Evolutionary conservation across 2,797 vertebrate genomes (phyloP), one percentile per base, ranked within the genome.

Genomic region (Danio aesculapii): DNA sequence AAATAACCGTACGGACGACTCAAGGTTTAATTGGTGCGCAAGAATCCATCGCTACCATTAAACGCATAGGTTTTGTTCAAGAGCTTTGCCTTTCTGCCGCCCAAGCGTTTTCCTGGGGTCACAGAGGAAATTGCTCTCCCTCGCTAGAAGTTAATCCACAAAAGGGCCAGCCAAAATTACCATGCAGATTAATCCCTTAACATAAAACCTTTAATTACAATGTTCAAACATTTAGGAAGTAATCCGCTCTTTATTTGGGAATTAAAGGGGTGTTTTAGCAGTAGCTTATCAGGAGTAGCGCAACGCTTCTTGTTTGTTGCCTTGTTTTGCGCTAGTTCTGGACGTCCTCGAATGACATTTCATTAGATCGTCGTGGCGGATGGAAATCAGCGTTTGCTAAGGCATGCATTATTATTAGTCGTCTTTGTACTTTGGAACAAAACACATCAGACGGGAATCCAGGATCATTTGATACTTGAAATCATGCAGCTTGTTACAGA

Each of bases 191-290:
- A 82, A 83, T 77, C 83, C 76, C 69, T 73, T 57, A 64, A 83
- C 77, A 73, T 82, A 80, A 72, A 82, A 63, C 57, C 77, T 86
- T 86, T 84, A 81, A 75, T 86, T 78, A 77, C 58, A 70, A 77
- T 86, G 63, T 83, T 81, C 67, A 86, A 85, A 81, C 83, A 80
- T 81, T 82, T 67, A 64, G 46, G 47, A 74, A 72, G 43, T 74
- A 85, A 83, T 83, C 78, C 75, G 17, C 52, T 50, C 76, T 86
- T 79, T 86, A 66, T 84, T 73, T 86, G 67, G 71, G 19, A 62
- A 77, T 67, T 74, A 59, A 74, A 84, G n/a, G 14, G 67, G 41
- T 67, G 63, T 75, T 85, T 77, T 82, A 71, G 66, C 14, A 21
- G 14, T 70, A 70, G 50, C 43, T 81, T 83, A 77, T 84, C 78